Percentiles rank a stretch among this genome's conserved stretches.
phyloP scores from a whole-genome alignment of 2,888 invertebrate species.

The Ceramica pisi region DNA sequence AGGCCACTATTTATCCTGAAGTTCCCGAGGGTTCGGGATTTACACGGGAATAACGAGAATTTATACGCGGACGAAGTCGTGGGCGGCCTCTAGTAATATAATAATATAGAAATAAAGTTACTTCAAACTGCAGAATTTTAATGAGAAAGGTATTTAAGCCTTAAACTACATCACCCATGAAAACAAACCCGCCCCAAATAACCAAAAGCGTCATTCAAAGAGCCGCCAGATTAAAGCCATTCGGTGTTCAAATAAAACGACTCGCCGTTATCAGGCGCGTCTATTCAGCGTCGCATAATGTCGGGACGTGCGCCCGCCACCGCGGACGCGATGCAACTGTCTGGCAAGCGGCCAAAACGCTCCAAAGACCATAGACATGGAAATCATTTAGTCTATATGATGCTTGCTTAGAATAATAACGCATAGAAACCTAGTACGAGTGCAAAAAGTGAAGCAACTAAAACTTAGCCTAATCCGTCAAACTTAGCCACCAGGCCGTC shows the following conservation, averaged over 20 bases:
- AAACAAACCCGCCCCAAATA: constrained; percentile 2
- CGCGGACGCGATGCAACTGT: constrained; percentile 52
- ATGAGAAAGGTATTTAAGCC: neutral
- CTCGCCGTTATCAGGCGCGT: constrained; percentile 44
- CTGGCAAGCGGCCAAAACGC: constrained; percentile 63
- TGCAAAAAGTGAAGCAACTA: too few relatives aligned
- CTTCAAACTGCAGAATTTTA: neutral
- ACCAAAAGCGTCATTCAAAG: constrained; percentile 24
- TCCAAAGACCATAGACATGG: constrained; percentile 48
- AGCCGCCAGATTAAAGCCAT: constrained; percentile 51
- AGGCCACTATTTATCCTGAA: too few relatives aligned
- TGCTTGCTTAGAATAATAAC: constrained; percentile 31
- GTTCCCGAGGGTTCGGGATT: too few relatives aligned
- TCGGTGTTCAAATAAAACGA: constrained; percentile 54
- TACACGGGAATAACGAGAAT: too few relatives aligned
- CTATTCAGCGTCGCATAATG: constrained; percentile 52
- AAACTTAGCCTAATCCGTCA: too few relatives aligned
- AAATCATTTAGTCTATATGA: constrained; percentile 64
- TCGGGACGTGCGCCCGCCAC: constrained; percentile 48
- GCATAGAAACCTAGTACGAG: too few relatives aligned
- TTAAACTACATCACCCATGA: neutral
- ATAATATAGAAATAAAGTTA: too few relatives aligned
- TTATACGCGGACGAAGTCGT: too few relatives aligned
- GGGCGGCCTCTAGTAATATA: too few relatives aligned
- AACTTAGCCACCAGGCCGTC: too few relatives aligned